Evolutionary conservation across 2,797 vertebrate species (phyloP).

Genomic region (Danio choprae): DNA sequence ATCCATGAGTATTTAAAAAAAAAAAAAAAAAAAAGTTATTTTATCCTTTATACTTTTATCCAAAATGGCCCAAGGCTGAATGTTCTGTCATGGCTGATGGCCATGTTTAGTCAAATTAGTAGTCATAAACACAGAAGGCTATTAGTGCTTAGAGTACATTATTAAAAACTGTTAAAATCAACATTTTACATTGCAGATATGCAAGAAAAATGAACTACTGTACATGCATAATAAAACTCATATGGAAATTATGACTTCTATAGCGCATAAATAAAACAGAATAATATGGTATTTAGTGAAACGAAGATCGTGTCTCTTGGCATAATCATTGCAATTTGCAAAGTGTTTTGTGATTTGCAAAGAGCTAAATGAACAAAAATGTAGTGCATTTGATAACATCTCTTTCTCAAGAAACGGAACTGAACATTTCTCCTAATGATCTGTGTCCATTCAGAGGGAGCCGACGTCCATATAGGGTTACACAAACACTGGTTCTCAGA

Average conservation of each 20-base stretch:
- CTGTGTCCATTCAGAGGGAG: constrained; percentile 39
- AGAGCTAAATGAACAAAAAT: constrained; percentile 39
- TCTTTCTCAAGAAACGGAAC: constrained; percentile 49
- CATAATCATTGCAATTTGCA: constrained; percentile 22
- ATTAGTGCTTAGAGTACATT: constrained; percentile 49
- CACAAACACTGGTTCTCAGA: constrained; percentile 43
- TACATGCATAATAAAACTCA: constrained; percentile 5
- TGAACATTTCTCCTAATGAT: constrained; percentile 45
- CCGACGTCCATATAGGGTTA: constrained; percentile 34
- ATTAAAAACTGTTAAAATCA: constrained; percentile 54
- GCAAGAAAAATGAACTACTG: not conserved
- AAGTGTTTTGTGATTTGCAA: constrained; percentile 43
- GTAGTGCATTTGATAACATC: constrained; percentile 48
- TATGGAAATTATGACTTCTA: constrained; percentile 28
- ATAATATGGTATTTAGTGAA: constrained; percentile 16
- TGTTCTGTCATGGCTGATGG: constrained; percentile 36
- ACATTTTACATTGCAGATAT: not conserved
- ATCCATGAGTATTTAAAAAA: constrained; percentile 33
- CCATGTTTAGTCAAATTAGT: constrained; percentile 46
- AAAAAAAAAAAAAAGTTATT: constrained; percentile 13
- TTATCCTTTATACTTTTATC: constrained; percentile 28
- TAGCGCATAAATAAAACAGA: constrained; percentile 5
- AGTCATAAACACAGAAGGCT: constrained; percentile 40
- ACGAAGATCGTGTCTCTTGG: constrained; percentile 1
- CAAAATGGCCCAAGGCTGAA: constrained; percentile 28